Conservation (phyloP, 2,888 invertebrate species). For the Margaritifera margaritifera region DNA sequence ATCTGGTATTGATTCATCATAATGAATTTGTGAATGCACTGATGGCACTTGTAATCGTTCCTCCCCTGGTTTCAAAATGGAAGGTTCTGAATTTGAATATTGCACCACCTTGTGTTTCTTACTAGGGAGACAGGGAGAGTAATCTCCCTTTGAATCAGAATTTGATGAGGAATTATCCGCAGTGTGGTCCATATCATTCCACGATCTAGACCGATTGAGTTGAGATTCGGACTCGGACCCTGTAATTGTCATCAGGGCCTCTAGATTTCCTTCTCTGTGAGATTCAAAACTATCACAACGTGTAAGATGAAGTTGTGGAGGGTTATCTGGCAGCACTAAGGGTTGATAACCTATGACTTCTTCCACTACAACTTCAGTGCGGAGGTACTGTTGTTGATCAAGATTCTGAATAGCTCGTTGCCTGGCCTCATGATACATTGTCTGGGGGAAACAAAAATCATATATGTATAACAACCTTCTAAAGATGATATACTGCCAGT, state of each 20-base stretch:
- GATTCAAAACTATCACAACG: slow-evolving; percentile 34
- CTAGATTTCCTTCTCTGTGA: background rate
- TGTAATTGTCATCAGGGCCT: no score
- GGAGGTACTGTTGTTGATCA: slow-evolving; percentile 22
- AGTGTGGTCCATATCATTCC: slow-evolving; percentile 32
- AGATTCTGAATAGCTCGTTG: slow-evolving; percentile 10
- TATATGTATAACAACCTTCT: no score
- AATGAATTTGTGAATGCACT: slow-evolving; percentile 21
- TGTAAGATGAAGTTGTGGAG: slow-evolving; percentile 30
- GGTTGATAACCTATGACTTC: slow-evolving; percentile 44
- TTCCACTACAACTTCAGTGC: slow-evolving; percentile 37
- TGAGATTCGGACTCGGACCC: no score
- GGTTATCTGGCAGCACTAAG: slow-evolving; percentile 22
- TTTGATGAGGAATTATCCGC: no score
- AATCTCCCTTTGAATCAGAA: no score
- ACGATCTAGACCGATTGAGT: slow-evolving; percentile 34
- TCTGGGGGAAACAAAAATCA: slow-evolving; percentile 14
- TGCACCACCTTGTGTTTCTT: no score
- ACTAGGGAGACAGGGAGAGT: no score
- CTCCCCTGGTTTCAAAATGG: slow-evolving; percentile 3
- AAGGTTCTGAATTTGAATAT: no score
- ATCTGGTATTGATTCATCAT: slow-evolving; percentile 46
- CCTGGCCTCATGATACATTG: slow-evolving; percentile 44
- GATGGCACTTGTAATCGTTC: slow-evolving; percentile 22
- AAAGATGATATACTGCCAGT: no score